These are phyloP conservation scores for Oscheius sp. DNA, from an alignment of 2,888 invertebrate genomes.

Conservation along the genomic window DNA sequence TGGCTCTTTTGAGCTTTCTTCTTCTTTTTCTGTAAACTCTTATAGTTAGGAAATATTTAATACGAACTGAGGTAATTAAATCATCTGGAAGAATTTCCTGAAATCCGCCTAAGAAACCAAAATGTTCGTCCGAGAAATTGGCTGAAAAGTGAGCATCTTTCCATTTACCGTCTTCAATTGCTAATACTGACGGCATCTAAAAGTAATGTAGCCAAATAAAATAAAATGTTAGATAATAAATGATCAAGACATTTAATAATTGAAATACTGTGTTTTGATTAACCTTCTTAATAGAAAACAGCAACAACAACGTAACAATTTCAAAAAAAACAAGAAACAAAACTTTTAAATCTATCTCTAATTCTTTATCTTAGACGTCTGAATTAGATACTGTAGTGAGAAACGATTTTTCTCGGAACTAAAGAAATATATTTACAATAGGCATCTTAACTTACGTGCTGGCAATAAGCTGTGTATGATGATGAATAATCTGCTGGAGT, in stretches of 20 bases:
- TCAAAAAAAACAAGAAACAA: slow-evolving; percentile 11
- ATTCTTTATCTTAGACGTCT: background rate
- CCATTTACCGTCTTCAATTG: slow-evolving; percentile 35
- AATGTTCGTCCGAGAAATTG: slow-evolving; percentile 45
- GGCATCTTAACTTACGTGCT: slow-evolving; percentile 34
- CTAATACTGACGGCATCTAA: slow-evolving; percentile 21
- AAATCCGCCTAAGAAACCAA: slow-evolving; percentile 48
- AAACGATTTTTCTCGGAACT: slow-evolving; percentile 57
- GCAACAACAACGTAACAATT: slow-evolving; percentile 26
- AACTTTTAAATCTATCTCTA: background rate
- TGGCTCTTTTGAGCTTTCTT: background rate
- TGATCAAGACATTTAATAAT: too few species aligned
- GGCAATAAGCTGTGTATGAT: slow-evolving; percentile 47
- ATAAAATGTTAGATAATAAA: background rate
- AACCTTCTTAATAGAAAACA: background rate
- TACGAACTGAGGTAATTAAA: background rate
- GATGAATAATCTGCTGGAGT: slow-evolving; percentile 58
- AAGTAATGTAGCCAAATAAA: background rate
- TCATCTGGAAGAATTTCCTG: slow-evolving; percentile 44
- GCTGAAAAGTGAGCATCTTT: slow-evolving; percentile 32
- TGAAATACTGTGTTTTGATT: background rate
- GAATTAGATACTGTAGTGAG: slow-evolving; percentile 44
- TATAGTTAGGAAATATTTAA: background rate
- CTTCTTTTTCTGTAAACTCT: slow-evolving; percentile 1
- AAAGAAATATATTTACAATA: slow-evolving; percentile 21